A percentile compares a stretch with the other conserved stretches of the same genome.
Evolutionary conservation across 2,888 invertebrate species (phyloP).

Genomic region (Siphlonurus alternatus): DNA sequence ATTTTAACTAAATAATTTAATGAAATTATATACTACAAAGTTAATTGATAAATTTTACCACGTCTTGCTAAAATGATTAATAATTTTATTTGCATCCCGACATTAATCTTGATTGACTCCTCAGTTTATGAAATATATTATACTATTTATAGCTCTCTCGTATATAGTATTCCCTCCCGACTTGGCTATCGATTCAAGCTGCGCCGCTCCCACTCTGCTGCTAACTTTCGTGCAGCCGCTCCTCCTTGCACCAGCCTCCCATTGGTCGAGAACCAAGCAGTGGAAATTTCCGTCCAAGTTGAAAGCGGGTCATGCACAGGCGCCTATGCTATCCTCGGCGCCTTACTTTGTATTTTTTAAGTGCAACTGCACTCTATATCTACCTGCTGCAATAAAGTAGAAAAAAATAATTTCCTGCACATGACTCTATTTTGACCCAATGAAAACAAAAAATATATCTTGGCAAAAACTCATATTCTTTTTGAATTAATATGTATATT

Average conservation of each 20-base stretch:
- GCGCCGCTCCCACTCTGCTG: neutral
- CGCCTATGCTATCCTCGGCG: neutral
- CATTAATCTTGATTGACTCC: too few relatives aligned
- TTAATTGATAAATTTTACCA: too few relatives aligned
- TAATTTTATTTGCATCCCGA: too few relatives aligned
- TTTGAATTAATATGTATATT: too few relatives aligned
- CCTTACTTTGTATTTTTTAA: neutral
- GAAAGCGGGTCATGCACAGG: conserved; percentile 2
- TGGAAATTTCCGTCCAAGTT: conserved; percentile 2
- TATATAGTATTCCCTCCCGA: neutral
- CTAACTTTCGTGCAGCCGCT: neutral
- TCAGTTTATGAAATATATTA: neutral
- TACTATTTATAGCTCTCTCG: neutral
- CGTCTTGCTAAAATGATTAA: too few relatives aligned
- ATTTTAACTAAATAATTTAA: too few relatives aligned
- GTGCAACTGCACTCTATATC: neutral
- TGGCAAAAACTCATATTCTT: too few relatives aligned
- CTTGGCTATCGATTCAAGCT: neutral
- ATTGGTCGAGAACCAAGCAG: neutral
- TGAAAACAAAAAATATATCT: too few relatives aligned
- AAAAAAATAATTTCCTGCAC: too few relatives aligned
- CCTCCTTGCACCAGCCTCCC: neutral
- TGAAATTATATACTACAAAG: too few relatives aligned
- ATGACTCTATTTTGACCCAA: too few relatives aligned
- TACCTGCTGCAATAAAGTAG: too few relatives aligned